Evolutionary conservation across 2,888 invertebrate species (phyloP).

Genomic region (Xiphydria camelus): DNA sequence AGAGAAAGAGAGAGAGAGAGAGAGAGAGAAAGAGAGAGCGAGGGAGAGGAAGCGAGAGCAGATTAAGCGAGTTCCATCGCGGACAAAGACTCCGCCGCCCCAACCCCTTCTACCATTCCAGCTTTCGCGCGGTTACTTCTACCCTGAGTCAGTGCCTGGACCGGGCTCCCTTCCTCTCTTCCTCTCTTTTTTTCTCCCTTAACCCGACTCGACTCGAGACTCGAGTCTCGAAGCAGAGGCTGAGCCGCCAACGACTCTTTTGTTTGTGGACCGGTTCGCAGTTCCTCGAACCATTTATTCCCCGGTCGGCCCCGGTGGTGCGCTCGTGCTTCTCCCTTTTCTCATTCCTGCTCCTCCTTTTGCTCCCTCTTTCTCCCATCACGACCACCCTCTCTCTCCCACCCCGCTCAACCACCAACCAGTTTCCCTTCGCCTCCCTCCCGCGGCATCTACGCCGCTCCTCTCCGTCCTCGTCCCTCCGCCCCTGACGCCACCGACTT

Average conservation of each 20-base stretch:
- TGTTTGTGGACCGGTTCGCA: constrained; percentile 49
- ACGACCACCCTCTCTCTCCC: neutral
- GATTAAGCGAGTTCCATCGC: constrained; percentile 31
- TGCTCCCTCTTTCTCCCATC: constrained; percentile 1
- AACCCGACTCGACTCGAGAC: neutral
- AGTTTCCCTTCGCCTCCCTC: constrained; percentile 10
- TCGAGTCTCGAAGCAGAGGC: constrained; percentile 10
- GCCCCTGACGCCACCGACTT: too few relatives aligned
- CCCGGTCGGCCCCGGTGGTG: constrained; percentile 9
- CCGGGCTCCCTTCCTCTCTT: constrained; percentile 21
- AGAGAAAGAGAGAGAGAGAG: constrained; percentile 7
- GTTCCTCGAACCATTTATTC: constrained; percentile 53
- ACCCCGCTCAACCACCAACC: constrained; percentile 4
- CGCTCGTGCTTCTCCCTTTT: constrained; percentile 13
- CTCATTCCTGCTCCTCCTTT: constrained; percentile 12
- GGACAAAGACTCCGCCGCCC: constrained; percentile 30
- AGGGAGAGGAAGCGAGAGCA: constrained; percentile 12
- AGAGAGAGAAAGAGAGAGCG: constrained; percentile 12
- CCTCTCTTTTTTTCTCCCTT: constrained; percentile 6
- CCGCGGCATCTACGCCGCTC: constrained; percentile 10
- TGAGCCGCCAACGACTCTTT: constrained; percentile 37
- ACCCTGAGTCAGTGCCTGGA: constrained; percentile 24
- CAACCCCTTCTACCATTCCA: constrained; percentile 9
- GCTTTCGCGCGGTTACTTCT: constrained; percentile 11
- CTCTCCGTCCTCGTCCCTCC: constrained; percentile 3